Base-by-base conservation (phyloP, 2,113 vertebrate species). In the Barnardius zonarius region DNA sequence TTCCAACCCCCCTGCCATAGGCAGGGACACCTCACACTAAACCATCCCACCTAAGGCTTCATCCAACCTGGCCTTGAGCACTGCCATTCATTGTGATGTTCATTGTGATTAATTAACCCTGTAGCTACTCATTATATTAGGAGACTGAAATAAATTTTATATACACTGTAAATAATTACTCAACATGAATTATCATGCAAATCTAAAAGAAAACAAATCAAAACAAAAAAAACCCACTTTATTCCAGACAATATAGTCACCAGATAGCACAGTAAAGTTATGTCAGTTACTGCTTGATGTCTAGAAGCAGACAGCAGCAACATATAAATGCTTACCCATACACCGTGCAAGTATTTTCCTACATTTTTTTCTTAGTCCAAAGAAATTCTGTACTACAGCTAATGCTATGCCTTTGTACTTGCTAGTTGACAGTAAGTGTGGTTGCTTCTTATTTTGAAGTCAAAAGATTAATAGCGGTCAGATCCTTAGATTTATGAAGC, bases 381-480 rank as follows among this genome's bases (percentile, higher is more conserved):
- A 18, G 18, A 54, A 86, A 57, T 46, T 64, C 25, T 62, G 14
- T 31, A 19, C 23, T 77, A 39, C 2, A 1, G 3, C 8, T 88
- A 83, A 93, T 54, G 27, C 15, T 22, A 27, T 83, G 43, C 3
- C 57, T 92, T 92, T 93, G 28, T 74, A 74, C 9, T 51, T 81
- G 17, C 8, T 78, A 49, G n/a, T 28, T 94, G 85, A 85, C 46
- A 72, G n/a, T 28, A 92, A 61, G 44, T 74, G 18, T 69, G 88
- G 63, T 43, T 92, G 37, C 31, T 90, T 70, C 76, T 78, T 93
- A 76, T 86, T 93, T 86, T 88, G 83, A 95, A 94, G 57, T 82
- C 44, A 88, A 78, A 95, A 89, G 77, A 95, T 92, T 89, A 96
- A 87, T 84, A 92, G 66, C 2, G 5, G 48, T 89, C 73, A 93